Evolutionary conservation across 2,113 vertebrate species (phyloP).

Genomic region (Calonectris borealis): DNA sequence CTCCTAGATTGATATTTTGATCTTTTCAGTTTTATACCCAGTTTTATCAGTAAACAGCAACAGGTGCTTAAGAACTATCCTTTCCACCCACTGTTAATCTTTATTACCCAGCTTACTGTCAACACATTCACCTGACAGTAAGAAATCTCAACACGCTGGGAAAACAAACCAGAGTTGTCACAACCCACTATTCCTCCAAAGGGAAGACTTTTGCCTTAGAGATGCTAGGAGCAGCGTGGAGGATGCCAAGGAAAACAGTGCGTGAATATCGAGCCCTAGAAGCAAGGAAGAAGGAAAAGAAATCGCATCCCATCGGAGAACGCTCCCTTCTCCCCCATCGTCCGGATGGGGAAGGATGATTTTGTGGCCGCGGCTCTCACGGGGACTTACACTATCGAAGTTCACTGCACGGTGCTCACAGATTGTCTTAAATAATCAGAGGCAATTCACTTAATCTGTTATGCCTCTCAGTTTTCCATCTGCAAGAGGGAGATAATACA

Average conservation of each 20-base stretch:
- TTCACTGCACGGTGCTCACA: not conserved
- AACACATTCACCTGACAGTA: fast-evolving
- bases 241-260: not conserved
- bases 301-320: fast-evolving
- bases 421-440: not conserved
- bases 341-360: not conserved
- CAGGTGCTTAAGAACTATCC: not conserved
- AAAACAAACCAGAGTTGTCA: not conserved
- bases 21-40: too few species aligned
- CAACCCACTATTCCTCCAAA: fast-evolving
- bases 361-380: fast-evolving
- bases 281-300: not conserved
- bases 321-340: fast-evolving
- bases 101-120: not conserved
- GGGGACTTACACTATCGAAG: not conserved
- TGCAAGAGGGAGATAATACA: not conserved
- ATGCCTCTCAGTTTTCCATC: not conserved
- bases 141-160: fast-evolving
- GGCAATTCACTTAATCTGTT: not conserved
- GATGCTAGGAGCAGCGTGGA: fast-evolving
- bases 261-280: fast-evolving
- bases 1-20: fast-evolving
- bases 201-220: not conserved
- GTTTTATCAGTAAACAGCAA: not conserved
- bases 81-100: not conserved